phyloP scores from a whole-genome alignment of 1,140 invertebrate genomes.

The Papilio dardanus region DNA sequence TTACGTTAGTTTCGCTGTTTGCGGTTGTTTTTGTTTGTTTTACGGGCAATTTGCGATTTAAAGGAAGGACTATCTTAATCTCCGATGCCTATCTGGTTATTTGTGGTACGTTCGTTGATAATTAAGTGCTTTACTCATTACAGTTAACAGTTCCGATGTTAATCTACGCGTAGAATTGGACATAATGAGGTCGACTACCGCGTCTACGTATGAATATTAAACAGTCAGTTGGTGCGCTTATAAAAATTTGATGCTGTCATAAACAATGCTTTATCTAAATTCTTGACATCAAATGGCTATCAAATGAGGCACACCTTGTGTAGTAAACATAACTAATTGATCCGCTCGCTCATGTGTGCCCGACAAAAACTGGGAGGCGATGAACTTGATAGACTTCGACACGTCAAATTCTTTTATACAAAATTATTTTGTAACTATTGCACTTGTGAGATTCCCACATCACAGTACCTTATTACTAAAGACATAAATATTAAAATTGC shows the following conservation, averaged over 20 bases:
- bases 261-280: slow-evolving; percentile 59
- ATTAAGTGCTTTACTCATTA: slow-evolving; percentile 71
- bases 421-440: slow-evolving; percentile 12
- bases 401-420: slow-evolving; percentile 12
- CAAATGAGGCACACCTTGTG: slow-evolving; percentile 45
- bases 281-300: slow-evolving; percentile 54
- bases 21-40: slow-evolving; percentile 75
- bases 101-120: slow-evolving; percentile 54
- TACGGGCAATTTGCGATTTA: slow-evolving; percentile 75
- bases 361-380: slow-evolving; percentile 43
- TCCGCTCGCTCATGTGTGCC: slow-evolving; percentile 42
- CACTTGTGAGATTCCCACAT: neutral
- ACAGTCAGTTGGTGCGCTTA: slow-evolving; percentile 48
- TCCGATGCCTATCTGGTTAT: slow-evolving; percentile 56
- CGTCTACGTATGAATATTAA: slow-evolving; percentile 71
- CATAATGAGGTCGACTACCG: slow-evolving; percentile 72
- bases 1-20: slow-evolving; percentile 65
- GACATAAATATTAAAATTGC: slow-evolving; percentile 8
- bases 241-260: slow-evolving; percentile 60
- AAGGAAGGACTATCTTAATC: slow-evolving; percentile 49
- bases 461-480: neutral
- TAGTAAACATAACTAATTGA: slow-evolving; percentile 55
- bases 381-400: slow-evolving; percentile 28
- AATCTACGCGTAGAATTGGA: slow-evolving; percentile 69
- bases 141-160: slow-evolving; percentile 61